These are phyloP conservation scores for Phrynocephalus guinanensis DNA, from an alignment of 2,797 vertebrate genomes.

Conservation along the genomic window DNA sequence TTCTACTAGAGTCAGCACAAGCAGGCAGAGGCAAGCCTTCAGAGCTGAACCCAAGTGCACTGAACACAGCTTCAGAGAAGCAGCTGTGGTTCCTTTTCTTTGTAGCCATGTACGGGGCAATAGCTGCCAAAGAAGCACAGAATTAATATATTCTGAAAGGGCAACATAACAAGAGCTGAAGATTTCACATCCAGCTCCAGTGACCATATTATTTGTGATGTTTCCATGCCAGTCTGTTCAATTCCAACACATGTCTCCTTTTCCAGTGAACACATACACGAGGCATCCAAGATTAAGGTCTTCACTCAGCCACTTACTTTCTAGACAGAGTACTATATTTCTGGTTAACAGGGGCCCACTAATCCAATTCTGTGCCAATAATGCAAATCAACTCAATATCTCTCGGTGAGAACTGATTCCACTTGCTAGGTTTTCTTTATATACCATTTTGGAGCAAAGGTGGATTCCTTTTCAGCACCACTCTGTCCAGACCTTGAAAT, in stretches of 20 bases:
- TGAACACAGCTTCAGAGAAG: slow-evolving; percentile 16
- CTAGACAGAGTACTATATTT: no score
- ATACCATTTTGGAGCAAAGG: slow-evolving; percentile 44
- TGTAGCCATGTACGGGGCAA: background rate
- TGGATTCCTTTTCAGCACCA: slow-evolving; percentile 24
- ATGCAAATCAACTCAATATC: accelerated
- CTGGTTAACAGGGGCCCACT: background rate
- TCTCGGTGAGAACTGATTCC: slow-evolving; percentile 5
- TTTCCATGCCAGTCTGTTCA: background rate
- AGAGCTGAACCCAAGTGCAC: accelerated
- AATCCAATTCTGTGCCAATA: background rate
- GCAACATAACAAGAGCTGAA: background rate
- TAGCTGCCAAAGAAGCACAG: slow-evolving; percentile 12
- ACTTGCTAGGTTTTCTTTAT: slow-evolving; percentile 20
- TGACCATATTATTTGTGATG: background rate
- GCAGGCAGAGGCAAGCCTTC: slow-evolving; percentile 5
- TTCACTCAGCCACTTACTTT: no score
- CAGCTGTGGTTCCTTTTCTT: slow-evolving; percentile 22
- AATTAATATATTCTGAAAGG: background rate
- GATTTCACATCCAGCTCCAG: background rate
- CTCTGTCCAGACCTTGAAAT: background rate
- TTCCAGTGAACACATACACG: background rate
- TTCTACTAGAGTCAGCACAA: slow-evolving; percentile 37
- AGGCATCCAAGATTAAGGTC: no score
- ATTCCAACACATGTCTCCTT: slow-evolving; percentile 3